phyloP scores from a whole-genome alignment of 2,113 vertebrate species.

The Xerus inauris region DNA sequence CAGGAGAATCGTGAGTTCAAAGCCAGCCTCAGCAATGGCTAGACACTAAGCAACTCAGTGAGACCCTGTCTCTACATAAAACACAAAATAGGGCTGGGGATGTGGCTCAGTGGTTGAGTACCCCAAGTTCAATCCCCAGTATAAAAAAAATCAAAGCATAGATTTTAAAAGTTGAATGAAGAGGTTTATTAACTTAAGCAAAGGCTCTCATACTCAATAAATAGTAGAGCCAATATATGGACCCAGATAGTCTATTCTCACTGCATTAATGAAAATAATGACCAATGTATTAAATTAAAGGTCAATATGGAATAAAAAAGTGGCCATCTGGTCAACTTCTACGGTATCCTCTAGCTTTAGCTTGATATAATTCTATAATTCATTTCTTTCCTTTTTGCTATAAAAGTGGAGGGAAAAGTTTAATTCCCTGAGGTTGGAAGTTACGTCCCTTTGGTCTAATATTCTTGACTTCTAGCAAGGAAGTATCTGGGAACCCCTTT shows the following conservation, averaged over 20 bases:
- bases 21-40: no score
- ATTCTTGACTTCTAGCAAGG: not conserved
- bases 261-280: not conserved
- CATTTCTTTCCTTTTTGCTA: not conserved
- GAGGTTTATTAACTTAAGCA: not conserved
- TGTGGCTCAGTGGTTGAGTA: no score
- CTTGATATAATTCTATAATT: not conserved
- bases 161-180: conserved; percentile 36
- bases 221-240: not conserved
- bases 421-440: conserved; percentile 2
- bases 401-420: conserved; percentile 29
- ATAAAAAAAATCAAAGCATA: not conserved
- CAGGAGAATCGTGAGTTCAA: no score
- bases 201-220: not conserved
- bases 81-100: no score
- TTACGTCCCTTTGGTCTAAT: not conserved
- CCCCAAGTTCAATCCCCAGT: no score
- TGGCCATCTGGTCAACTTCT: not conserved
- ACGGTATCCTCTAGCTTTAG: not conserved
- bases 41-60: no score
- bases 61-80: no score
- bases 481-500: conserved; percentile 44
- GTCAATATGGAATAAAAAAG: not conserved
- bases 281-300: not conserved
- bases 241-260: not conserved